A percentile compares a stretch with the other conserved stretches of the same genome.
phyloP scores from a whole-genome alignment of 53 echinoderm and acorn worm genomes.

The Holothuria scabra region DNA sequence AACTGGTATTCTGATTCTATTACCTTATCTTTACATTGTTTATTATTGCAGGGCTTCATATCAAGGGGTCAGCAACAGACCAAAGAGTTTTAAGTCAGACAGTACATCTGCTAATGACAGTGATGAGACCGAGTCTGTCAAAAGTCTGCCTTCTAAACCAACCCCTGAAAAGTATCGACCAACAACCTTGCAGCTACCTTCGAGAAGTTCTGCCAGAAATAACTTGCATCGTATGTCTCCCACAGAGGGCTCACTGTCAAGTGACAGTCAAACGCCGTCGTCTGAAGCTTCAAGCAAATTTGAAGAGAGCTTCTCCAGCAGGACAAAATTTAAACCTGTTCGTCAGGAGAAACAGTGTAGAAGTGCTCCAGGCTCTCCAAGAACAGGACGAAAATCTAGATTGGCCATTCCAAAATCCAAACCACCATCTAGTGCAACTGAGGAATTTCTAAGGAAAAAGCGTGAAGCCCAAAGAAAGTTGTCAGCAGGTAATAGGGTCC shows the following conservation, averaged over 20 bases:
- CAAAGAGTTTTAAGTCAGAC: conserved; percentile 36
- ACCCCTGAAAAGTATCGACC: conserved; percentile 40
- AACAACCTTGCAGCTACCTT: conserved; percentile 55
- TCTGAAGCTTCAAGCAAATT: conserved; percentile 65
- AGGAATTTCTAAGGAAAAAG: conserved; percentile 68
- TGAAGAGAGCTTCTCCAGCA: conserved; percentile 30
- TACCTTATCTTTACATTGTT: background rate
- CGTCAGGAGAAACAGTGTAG: background rate
- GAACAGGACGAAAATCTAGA: conserved; percentile 35
- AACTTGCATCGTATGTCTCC: conserved; percentile 44
- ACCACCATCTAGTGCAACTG: conserved; percentile 69
- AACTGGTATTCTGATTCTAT: too few relatives aligned
- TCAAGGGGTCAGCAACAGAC: background rate
- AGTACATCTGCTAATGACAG: conserved; percentile 46
- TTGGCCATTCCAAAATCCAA: conserved; percentile 44
- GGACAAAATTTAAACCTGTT: conserved; percentile 15
- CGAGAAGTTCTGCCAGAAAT: conserved; percentile 49
- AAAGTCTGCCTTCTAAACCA: conserved; percentile 27
- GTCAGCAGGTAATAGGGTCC: conserved; percentile 15
- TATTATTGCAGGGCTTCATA: conserved; percentile 13
- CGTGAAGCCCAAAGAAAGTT: conserved; percentile 54
- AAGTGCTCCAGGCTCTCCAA: conserved; percentile 47
- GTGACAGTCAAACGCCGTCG: conserved; percentile 57
- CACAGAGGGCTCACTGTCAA: conserved; percentile 42
- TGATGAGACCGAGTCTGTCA: conserved; percentile 46